These are phyloP conservation scores for Tetropium fuscum DNA, from an alignment of 2,888 invertebrate genomes.

Conservation along the genomic window DNA sequence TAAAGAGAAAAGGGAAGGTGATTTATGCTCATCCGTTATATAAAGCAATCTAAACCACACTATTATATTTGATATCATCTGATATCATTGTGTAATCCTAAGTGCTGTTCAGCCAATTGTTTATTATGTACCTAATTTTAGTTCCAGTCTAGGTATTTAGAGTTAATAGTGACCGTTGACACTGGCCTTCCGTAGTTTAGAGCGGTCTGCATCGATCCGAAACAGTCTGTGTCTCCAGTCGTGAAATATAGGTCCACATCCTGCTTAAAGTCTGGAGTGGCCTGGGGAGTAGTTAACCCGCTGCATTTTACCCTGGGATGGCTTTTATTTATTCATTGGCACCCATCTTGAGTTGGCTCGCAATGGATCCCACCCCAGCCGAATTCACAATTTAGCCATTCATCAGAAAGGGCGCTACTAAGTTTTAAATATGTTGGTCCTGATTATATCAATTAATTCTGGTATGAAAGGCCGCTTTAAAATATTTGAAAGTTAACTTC, in stretches of 20 bases:
- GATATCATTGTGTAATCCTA: too few relatives aligned
- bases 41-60: too few relatives aligned
- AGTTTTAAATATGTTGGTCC: conserved; percentile 7
- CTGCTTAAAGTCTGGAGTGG: conserved; percentile 12
- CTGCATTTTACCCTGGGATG: conserved; percentile 9
- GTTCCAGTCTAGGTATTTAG: conserved; percentile 11
- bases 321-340: conserved; percentile 9
- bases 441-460: conserved; percentile 14
- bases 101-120: too few relatives aligned
- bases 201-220: conserved; percentile 24
- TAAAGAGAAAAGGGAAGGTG: too few relatives aligned
- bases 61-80: too few relatives aligned
- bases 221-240: conserved; percentile 22
- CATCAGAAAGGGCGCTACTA: conserved; percentile 7
- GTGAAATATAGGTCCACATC: conserved; percentile 26
- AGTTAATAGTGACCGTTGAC: conserved; percentile 16
- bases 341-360: conserved; percentile 5
- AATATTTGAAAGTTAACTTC: conserved; percentile 11
- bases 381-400: conserved; percentile 12
- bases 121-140: conserved; percentile 6
- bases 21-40: too few relatives aligned
- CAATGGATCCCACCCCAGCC: conserved; percentile 8
- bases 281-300: conserved; percentile 9
- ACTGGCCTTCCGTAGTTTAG: conserved; percentile 19
- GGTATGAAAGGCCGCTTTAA: background rate